Percentiles rank a stretch among this genome's conserved stretches.
These are phyloP conservation scores for Heteropelma amictum DNA, from an alignment of 2,888 invertebrate species.

Conservation along the genomic window DNA sequence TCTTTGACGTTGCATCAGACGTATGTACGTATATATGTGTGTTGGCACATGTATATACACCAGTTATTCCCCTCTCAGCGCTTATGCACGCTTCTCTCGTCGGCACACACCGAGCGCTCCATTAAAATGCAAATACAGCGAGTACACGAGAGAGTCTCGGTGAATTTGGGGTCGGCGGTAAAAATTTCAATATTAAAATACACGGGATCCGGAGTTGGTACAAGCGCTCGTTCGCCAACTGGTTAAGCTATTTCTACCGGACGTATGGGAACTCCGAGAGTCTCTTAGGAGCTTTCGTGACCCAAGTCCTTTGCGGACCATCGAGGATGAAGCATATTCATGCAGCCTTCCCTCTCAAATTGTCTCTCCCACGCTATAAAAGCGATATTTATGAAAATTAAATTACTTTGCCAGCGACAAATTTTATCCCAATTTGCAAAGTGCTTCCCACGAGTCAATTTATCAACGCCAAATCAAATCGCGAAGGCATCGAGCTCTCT, in stretches of 20 bases:
- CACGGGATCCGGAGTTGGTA: slow-evolving; percentile 52
- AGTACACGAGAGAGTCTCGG: slow-evolving; percentile 59
- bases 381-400: slow-evolving; percentile 75
- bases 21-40: slow-evolving; percentile 5
- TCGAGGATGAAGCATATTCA: background rate
- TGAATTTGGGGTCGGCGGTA: slow-evolving; percentile 63
- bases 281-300: slow-evolving; percentile 22
- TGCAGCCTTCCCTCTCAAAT: background rate
- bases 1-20: slow-evolving; percentile 28
- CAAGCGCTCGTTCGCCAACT: slow-evolving; percentile 25
- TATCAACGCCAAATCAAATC: too few species aligned
- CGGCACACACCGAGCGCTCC: slow-evolving; percentile 57
- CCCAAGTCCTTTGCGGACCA: background rate
- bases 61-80: slow-evolving; percentile 31
- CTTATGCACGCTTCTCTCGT: slow-evolving; percentile 54
- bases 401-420: slow-evolving; percentile 68
- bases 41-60: background rate
- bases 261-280: slow-evolving; percentile 47
- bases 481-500: too few species aligned
- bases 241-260: slow-evolving; percentile 33
- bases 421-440: slow-evolving; percentile 38
- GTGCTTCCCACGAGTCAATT: too few species aligned
- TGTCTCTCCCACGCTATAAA: slow-evolving; percentile 49
- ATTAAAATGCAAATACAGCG: slow-evolving; percentile 70
- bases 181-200: slow-evolving; percentile 73